These are phyloP conservation scores for Zapornia atra DNA, from an alignment of 2,113 vertebrate genomes.

Conservation along the genomic window DNA sequence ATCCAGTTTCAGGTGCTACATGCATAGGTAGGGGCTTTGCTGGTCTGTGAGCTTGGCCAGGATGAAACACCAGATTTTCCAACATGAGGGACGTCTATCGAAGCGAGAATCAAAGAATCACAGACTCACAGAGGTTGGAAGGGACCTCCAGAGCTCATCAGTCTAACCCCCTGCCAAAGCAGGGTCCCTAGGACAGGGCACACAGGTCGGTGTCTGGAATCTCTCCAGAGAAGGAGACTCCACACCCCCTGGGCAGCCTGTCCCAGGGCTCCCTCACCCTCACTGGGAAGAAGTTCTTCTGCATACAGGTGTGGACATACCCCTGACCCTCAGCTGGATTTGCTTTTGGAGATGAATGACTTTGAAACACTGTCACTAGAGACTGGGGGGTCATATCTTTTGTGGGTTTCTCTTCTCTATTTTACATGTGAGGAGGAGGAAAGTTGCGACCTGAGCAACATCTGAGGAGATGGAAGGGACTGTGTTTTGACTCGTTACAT, in stretches of 20 bases:
- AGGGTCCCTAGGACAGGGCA: no score
- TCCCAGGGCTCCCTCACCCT: no score
- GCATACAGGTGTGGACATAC: background rate
- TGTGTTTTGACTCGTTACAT: fast-evolving
- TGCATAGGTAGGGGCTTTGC: background rate
- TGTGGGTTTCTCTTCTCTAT: background rate
- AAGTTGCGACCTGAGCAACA: background rate
- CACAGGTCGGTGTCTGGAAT: no score
- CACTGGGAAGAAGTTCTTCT: no score
- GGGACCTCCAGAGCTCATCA: no score
- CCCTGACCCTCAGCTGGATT: background rate
- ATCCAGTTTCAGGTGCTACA: background rate
- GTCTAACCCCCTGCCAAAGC: no score
- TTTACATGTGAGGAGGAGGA: background rate
- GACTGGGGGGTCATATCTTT: background rate
- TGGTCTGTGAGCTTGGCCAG: background rate
- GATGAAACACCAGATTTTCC: background rate
- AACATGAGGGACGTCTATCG: background rate
- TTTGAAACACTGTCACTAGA: background rate
- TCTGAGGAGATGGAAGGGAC: fast-evolving
- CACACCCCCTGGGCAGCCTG: no score
- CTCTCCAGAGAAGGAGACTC: no score
- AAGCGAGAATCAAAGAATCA: background rate
- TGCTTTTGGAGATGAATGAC: background rate
- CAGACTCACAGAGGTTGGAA: no score